Percentiles rank a stretch among this genome's conserved stretches.
Conservation (phyloP, 2,888 invertebrate species). For the Platypus cylindrus region DNA sequence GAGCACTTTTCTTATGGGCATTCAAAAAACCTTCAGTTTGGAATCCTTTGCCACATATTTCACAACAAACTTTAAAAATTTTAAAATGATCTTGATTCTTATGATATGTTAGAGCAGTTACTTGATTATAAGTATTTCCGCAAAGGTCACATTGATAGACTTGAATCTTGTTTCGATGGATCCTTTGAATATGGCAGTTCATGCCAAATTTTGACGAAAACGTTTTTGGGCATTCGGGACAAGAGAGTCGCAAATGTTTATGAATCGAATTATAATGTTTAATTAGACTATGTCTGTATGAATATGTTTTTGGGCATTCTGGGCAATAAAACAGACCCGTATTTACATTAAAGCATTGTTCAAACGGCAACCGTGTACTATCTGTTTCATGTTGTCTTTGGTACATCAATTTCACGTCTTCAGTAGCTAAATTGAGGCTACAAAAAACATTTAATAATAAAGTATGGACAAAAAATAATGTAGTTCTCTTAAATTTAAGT, state of each 20-base stretch:
- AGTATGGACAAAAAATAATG: no score
- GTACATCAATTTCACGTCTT: no score
- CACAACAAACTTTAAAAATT: slow-evolving; percentile 11
- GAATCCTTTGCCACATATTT: slow-evolving; percentile 15
- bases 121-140: slow-evolving; percentile 30
- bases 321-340: no score
- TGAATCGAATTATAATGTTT: slow-evolving; percentile 19
- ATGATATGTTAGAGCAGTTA: slow-evolving; percentile 37
- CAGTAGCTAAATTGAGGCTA: no score
- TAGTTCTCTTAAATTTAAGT: no score
- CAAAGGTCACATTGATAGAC: slow-evolving; percentile 17
- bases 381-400: no score
- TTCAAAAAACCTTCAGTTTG: slow-evolving; percentile 11
- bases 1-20: slow-evolving; percentile 13
- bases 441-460: no score
- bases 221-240: slow-evolving; percentile 4
- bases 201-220: slow-evolving; percentile 6
- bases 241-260: slow-evolving; percentile 2
- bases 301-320: slow-evolving; percentile 30
- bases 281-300: slow-evolving; percentile 32
- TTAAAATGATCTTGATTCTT: slow-evolving; percentile 2
- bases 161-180: slow-evolving; percentile 3
- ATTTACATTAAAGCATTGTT: no score
- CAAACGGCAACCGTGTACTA: no score
- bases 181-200: slow-evolving; percentile 7